Evolutionary conservation across 2,113 vertebrate genomes (phyloP).

Genomic region (Vicugna pacos): DNA sequence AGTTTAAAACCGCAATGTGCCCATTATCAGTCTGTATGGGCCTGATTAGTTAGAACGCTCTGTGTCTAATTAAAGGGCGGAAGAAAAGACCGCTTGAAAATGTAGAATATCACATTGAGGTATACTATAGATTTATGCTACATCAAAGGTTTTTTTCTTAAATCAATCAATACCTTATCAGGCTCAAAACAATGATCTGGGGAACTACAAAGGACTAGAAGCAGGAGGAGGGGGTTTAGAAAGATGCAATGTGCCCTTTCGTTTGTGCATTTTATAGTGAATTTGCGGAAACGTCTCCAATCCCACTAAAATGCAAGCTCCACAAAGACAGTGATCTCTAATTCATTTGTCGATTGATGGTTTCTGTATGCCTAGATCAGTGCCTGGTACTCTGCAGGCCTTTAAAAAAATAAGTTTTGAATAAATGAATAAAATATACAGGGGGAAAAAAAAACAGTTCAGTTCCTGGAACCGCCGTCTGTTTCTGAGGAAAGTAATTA

Average conservation of each 20-base stretch:
- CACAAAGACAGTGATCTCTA: background rate
- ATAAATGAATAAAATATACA: background rate
- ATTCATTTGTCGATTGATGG: background rate
- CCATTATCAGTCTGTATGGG: background rate
- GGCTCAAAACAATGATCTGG: background rate
- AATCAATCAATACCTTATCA: background rate
- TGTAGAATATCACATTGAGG: background rate
- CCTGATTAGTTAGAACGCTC: background rate
- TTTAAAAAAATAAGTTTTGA: background rate
- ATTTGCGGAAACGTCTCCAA: background rate
- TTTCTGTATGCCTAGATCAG: background rate
- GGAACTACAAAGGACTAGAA: background rate
- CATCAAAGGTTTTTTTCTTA: background rate
- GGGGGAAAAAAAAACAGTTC: background rate
- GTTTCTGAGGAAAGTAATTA: background rate
- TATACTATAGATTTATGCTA: background rate
- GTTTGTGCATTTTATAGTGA: background rate
- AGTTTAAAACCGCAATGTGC: background rate
- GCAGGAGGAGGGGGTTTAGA: accelerated
- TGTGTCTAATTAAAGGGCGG: background rate
- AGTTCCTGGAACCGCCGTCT: background rate
- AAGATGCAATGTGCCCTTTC: background rate
- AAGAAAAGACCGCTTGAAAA: background rate
- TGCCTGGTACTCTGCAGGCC: background rate
- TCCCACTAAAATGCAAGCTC: background rate